Conservation (phyloP, 2,113 vertebrate genomes). For the Dascyllus trimaculatus region DNA sequence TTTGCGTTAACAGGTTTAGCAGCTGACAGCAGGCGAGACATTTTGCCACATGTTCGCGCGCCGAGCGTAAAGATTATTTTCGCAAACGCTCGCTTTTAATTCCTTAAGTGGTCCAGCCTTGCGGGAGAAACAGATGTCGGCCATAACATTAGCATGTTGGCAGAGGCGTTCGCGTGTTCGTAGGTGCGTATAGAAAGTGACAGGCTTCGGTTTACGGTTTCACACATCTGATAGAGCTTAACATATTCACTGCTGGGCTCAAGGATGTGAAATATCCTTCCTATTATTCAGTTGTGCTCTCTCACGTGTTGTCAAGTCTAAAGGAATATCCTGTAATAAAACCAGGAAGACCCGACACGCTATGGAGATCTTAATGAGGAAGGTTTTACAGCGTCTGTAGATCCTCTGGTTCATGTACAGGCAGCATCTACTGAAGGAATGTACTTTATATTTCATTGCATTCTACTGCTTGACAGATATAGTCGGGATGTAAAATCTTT, state of each 20-base stretch:
- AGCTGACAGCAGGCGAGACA: conserved; percentile 5
- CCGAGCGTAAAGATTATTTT: conserved; percentile 22
- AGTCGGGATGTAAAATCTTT: no score
- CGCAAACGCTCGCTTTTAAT: conserved; percentile 29
- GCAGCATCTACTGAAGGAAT: background rate
- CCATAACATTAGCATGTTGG: conserved; percentile 19
- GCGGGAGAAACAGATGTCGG: conserved; percentile 41
- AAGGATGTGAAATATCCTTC: conserved; percentile 20
- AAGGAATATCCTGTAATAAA: conserved; percentile 57
- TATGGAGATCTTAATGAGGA: background rate
- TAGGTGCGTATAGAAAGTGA: conserved; percentile 29
- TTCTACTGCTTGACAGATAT: no score
- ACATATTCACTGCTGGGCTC: conserved; percentile 24
- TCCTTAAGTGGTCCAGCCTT: conserved; percentile 23
- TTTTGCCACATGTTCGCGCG: background rate
- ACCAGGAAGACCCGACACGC: conserved; percentile 7
- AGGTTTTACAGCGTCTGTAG: background rate
- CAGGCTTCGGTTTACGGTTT: conserved; percentile 26
- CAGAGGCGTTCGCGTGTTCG: conserved; percentile 9
- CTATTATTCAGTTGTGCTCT: conserved; percentile 13
- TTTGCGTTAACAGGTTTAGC: conserved; percentile 3
- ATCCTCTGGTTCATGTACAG: background rate
- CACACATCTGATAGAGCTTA: conserved; percentile 60
- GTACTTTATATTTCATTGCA: background rate
- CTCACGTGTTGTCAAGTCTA: conserved; percentile 23